phyloP scores from a whole-genome alignment of 2,797 vertebrate genomes.

The Xyrichtys novacula region DNA sequence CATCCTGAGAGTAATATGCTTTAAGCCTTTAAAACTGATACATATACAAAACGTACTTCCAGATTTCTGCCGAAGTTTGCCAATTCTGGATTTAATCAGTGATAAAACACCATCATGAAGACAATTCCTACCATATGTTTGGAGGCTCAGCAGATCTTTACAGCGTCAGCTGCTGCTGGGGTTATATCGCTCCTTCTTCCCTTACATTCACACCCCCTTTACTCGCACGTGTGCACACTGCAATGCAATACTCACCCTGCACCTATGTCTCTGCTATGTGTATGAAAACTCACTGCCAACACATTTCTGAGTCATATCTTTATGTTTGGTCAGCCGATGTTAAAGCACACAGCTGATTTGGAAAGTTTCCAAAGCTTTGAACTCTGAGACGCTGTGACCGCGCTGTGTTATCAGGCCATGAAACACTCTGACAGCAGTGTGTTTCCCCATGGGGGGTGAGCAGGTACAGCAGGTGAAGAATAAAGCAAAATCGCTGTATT shows the following conservation, averaged over 20 bases:
- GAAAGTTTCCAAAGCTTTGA: slow-evolving; percentile 39
- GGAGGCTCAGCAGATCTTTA: slow-evolving; percentile 67
- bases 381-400: slow-evolving; percentile 9
- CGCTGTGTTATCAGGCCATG: not conserved
- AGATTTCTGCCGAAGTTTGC: slow-evolving; percentile 58
- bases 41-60: slow-evolving; percentile 49
- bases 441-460: not conserved
- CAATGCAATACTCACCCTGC: slow-evolving; percentile 43
- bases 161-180: slow-evolving; percentile 68
- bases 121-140: slow-evolving; percentile 74
- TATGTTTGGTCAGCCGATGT: slow-evolving; percentile 32
- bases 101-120: slow-evolving; percentile 72
- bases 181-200: slow-evolving; percentile 39
- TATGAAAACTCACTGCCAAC: slow-evolving; percentile 29
- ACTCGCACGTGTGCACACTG: slow-evolving; percentile 25
- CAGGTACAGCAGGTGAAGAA: slow-evolving; percentile 22
- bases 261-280: slow-evolving; percentile 27
- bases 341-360: slow-evolving; percentile 39
- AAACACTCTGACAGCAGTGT: not conserved
- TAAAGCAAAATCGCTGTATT: slow-evolving; percentile 27
- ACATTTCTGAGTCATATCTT: slow-evolving; percentile 28
- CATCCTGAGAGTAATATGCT: slow-evolving; percentile 39
- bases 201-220: slow-evolving; percentile 21
- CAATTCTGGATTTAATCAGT: slow-evolving; percentile 72
- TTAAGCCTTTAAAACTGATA: slow-evolving; percentile 40